A percentile compares a stretch with the other conserved stretches of the same genome.
phyloP scores from a whole-genome alignment of 2,113 vertebrate genomes.

The Callocephalon fimbriatum region DNA sequence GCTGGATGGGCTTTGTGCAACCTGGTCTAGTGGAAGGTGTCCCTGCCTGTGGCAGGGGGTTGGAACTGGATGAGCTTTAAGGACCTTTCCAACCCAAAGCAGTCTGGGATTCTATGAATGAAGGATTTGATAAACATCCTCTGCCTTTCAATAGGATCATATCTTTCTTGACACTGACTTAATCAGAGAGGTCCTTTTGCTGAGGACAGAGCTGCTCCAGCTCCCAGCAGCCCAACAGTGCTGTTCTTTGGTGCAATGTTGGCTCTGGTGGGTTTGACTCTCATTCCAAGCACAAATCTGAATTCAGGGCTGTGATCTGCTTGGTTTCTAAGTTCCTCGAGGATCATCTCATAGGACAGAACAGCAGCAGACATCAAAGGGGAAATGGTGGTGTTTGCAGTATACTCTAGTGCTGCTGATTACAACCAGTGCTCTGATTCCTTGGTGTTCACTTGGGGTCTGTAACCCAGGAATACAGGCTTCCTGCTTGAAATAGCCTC shows the following conservation, averaged over 20 bases:
- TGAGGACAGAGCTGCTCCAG: background rate
- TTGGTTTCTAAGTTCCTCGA: background rate
- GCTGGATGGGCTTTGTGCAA: too few relatives aligned
- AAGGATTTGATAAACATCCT: fast-evolving
- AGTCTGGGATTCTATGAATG: background rate
- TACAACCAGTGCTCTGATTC: background rate
- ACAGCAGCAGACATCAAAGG: background rate
- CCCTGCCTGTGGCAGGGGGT: background rate
- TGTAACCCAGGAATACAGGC: background rate
- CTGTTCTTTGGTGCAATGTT: background rate
- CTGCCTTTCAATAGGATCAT: background rate
- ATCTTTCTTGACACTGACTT: background rate
- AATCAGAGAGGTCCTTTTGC: background rate
- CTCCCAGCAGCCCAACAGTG: background rate
- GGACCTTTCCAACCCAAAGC: background rate
- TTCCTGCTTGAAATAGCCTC: background rate
- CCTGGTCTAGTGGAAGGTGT: background rate
- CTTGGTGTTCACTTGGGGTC: background rate
- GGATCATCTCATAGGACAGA: background rate
- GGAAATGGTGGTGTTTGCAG: background rate
- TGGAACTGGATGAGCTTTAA: background rate
- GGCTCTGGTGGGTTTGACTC: background rate
- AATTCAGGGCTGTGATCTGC: background rate
- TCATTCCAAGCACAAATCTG: background rate
- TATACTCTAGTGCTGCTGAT: background rate